Evolutionary conservation across 2,888 invertebrate genomes (phyloP).

Genomic region (Eustalomyia histrio): DNA sequence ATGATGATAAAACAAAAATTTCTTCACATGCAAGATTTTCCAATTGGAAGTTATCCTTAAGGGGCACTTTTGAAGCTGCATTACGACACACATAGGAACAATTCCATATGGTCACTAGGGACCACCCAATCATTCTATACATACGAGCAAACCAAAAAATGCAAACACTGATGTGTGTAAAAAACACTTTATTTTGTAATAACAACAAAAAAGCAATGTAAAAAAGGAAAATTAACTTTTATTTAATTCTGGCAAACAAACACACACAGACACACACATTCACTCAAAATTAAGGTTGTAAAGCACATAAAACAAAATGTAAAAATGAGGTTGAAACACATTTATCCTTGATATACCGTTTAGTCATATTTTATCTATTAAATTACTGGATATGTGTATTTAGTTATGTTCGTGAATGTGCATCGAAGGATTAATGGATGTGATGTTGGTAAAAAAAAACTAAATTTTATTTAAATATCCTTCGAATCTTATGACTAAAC

Average conservation of each 20-base stretch:
- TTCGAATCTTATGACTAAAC: too few relatives aligned
- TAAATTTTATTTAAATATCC: too few relatives aligned
- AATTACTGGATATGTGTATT: neutral
- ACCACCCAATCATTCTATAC: constrained; percentile 64
- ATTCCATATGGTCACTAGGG: constrained; percentile 76
- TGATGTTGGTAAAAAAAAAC: too few relatives aligned
- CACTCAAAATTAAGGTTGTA: constrained; percentile 19
- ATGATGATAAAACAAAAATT: constrained; percentile 31
- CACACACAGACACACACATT: neutral
- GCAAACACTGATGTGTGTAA: constrained; percentile 12
- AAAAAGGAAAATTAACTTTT: constrained; percentile 31
- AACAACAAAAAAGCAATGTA: constrained; percentile 20
- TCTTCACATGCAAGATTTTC: constrained; percentile 65
- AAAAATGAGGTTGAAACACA: constrained; percentile 34
- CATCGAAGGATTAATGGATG: too few relatives aligned
- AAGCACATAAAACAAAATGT: constrained; percentile 57
- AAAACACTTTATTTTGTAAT: constrained; percentile 54
- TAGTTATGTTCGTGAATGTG: too few relatives aligned
- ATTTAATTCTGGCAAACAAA: constrained; percentile 30
- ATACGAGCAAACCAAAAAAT: constrained; percentile 41
- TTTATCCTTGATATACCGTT: constrained; percentile 3
- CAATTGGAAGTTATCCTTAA: constrained; percentile 78
- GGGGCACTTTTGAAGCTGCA: constrained; percentile 76
- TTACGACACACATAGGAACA: constrained; percentile 80
- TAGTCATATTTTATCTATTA: constrained; percentile 36